Percentiles rank a stretch among this genome's conserved stretches.
Evolutionary conservation across 2,888 invertebrate genomes (phyloP).

Genomic region (Cephalotes varians): DNA sequence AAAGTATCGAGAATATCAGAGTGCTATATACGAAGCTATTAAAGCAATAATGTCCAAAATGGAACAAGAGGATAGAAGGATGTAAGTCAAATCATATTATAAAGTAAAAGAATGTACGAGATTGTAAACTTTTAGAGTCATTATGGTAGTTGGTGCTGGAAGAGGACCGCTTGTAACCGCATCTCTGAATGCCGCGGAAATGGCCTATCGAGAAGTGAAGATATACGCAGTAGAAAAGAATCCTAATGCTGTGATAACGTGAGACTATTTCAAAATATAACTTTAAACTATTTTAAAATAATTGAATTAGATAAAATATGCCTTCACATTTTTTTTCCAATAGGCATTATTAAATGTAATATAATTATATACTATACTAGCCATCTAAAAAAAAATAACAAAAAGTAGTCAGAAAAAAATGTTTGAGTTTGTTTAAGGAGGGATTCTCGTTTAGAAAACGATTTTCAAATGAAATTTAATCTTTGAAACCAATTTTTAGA

Average conservation of each 20-base stretch:
- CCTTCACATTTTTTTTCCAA: too few relatives aligned
- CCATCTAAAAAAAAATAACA: background rate
- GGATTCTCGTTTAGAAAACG: too few relatives aligned
- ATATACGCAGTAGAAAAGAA: slow-evolving; percentile 99
- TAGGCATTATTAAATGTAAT: slow-evolving; percentile 3
- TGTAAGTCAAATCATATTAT: slow-evolving; percentile 54
- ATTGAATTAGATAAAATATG: background rate
- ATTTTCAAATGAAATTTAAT: too few relatives aligned
- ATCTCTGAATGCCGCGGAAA: slow-evolving; percentile 92
- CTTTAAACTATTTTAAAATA: too few relatives aligned
- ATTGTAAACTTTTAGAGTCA: slow-evolving; percentile 82
- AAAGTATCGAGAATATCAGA: slow-evolving; percentile 96
- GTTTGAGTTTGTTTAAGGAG: too few relatives aligned
- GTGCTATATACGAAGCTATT: slow-evolving; percentile 93
- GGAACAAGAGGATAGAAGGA: slow-evolving; percentile 84
- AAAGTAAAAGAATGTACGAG: slow-evolving; percentile 74
- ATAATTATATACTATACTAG: background rate
- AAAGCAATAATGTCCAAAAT: slow-evolving; percentile 86
- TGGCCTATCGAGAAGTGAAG: slow-evolving; percentile 91
- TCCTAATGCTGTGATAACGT: slow-evolving; percentile 96
- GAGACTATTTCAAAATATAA: slow-evolving; percentile 64
- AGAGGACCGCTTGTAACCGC: slow-evolving; percentile 97
- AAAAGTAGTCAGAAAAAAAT: background rate
- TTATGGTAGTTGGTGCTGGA: slow-evolving; percentile 98
- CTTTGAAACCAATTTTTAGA: too few relatives aligned